Evolutionary conservation across 2,888 invertebrate species (phyloP).

Genomic region (Teleogryllus oceanicus): DNA sequence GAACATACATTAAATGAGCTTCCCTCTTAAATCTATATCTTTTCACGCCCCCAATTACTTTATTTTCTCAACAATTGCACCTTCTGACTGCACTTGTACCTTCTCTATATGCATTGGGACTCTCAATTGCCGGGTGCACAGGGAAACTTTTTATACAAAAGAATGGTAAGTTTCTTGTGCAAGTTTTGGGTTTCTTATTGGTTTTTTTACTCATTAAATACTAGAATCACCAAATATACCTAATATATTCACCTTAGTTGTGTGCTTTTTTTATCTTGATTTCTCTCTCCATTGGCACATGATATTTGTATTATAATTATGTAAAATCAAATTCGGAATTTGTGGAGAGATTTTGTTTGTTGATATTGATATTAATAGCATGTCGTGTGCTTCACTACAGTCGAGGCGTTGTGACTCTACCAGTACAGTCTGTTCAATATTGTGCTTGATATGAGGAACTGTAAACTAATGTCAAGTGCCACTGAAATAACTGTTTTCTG

Average conservation of each 20-base stretch:
- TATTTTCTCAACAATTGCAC: conserved; percentile 37
- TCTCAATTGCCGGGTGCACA: conserved; percentile 39
- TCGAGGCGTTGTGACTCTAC: not conserved
- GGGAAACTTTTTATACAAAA: conserved; percentile 41
- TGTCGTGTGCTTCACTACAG: not conserved
- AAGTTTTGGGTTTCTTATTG: conserved; percentile 36
- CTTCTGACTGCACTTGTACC: conserved; percentile 39
- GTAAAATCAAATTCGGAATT: not conserved
- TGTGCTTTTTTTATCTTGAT: conserved; percentile 32
- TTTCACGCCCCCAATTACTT: conserved; percentile 29
- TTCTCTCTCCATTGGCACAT: not conserved
- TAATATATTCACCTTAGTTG: conserved; percentile 35
- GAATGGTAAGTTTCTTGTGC: conserved; percentile 40
- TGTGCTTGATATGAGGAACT: too few relatives aligned
- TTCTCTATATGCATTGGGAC: conserved; percentile 39
- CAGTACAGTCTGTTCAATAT: not conserved
- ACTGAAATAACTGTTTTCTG: not conserved
- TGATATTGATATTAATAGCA: not conserved
- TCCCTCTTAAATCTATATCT: conserved; percentile 23
- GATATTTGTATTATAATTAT: not conserved
- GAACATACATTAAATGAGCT: not conserved
- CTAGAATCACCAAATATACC: conserved; percentile 34
- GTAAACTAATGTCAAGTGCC: not conserved
- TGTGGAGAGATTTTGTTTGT: not conserved
- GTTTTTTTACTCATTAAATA: conserved; percentile 33